Evolutionary conservation across 2,797 vertebrate species (phyloP).

Genomic region (Mormyrops boulengeri): DNA sequence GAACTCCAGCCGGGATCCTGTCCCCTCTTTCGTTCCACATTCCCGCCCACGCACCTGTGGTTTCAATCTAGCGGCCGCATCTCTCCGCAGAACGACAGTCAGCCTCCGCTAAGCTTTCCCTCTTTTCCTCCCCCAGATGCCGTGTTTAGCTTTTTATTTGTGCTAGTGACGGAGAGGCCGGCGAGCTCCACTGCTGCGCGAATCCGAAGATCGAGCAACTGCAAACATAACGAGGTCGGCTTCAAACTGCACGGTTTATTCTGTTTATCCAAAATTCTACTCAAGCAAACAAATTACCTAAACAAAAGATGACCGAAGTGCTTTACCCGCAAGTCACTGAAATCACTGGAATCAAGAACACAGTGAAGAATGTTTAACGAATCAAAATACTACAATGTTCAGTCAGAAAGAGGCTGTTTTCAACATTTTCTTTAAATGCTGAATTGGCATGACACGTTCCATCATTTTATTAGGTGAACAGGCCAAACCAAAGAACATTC

Average conservation of each 20-base stretch:
- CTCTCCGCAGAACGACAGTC: neutral
- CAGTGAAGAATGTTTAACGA: neutral
- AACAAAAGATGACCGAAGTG: neutral
- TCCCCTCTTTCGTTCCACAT: neutral
- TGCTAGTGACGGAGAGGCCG: neutral
- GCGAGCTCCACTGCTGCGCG: neutral
- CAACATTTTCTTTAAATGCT: neutral
- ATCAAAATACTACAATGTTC: neutral
- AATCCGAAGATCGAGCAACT: constrained; percentile 29
- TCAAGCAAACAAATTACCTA: neutral
- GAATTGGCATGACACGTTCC: neutral
- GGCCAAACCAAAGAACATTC: neutral
- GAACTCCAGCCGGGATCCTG: neutral
- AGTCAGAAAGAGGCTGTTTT: neutral
- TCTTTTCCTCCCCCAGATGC: neutral
- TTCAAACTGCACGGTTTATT: neutral
- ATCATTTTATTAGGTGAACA: neutral
- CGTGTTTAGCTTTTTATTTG: neutral
- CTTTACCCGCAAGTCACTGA: neutral
- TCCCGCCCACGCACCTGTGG: constrained; percentile 17
- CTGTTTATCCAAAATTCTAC: neutral
- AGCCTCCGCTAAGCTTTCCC: neutral
- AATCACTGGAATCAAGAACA: neutral
- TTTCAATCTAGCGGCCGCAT: neutral
- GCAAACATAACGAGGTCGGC: neutral